phyloP scores from a whole-genome alignment of 2,797 vertebrate species.

The Epinephelus malabaricus region DNA sequence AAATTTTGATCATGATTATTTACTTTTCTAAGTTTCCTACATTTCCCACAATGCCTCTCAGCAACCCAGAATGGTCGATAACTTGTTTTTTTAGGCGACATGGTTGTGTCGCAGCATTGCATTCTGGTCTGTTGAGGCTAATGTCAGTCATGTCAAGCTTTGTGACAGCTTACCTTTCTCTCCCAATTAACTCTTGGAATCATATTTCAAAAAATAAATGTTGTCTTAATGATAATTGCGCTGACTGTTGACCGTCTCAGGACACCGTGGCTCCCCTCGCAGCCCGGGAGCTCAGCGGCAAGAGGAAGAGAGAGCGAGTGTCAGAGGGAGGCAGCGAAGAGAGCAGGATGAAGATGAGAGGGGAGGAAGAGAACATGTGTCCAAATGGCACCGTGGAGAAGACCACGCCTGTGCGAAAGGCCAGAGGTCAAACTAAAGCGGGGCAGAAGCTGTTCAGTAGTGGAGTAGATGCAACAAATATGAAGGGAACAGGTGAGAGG shows the following conservation, averaged over 20 bases:
- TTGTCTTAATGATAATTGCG: background rate
- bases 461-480: constrained; percentile 42
- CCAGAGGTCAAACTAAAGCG: constrained; percentile 62
- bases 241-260: constrained; percentile 42
- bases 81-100: no score
- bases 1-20: background rate
- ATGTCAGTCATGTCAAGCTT: no score
- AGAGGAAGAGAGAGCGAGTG: constrained; percentile 77
- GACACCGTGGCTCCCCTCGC: constrained; percentile 42
- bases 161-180: background rate
- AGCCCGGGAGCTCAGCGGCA: constrained; percentile 65
- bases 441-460: constrained; percentile 73
- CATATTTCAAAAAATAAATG: background rate
- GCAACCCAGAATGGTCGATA: background rate
- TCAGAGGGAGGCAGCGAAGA: constrained; percentile 30
- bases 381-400: constrained; percentile 72
- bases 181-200: background rate
- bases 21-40: background rate
- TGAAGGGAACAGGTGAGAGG: constrained; percentile 62
- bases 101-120: background rate
- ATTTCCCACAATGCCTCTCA: background rate
- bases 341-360: constrained; percentile 29
- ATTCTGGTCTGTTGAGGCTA: background rate
- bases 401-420: constrained; percentile 74
- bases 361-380: constrained; percentile 80